phyloP scores from a whole-genome alignment of 2,113 vertebrate species.

The Odobenus rosmarus region DNA sequence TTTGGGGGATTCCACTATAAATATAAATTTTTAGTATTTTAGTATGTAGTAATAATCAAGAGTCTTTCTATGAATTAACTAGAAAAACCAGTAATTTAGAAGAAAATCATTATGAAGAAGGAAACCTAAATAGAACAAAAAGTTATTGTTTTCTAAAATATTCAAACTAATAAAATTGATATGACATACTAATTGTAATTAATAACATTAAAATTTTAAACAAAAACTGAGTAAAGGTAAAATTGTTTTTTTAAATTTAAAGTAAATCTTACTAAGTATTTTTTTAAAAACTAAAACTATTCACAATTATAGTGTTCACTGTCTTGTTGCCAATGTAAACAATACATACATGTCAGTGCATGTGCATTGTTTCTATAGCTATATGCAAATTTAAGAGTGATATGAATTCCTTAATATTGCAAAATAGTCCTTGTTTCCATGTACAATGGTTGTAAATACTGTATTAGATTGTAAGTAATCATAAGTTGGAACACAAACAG shows the following conservation, averaged over 20 bases:
- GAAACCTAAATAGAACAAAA: background rate
- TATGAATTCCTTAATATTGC: background rate
- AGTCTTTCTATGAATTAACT: background rate
- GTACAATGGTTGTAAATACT: background rate
- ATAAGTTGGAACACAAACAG: constrained; percentile 14
- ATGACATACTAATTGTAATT: background rate
- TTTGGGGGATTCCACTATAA: background rate
- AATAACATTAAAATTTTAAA: background rate
- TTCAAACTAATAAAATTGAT: background rate
- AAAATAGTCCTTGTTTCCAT: background rate
- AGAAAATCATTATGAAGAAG: background rate
- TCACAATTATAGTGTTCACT: background rate
- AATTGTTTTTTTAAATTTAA: background rate
- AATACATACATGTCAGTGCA: background rate
- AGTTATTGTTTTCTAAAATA: background rate
- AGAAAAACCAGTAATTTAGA: background rate
- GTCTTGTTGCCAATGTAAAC: background rate
- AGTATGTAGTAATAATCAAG: background rate
- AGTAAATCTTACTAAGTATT: background rate
- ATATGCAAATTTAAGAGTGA: background rate
- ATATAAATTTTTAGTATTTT: background rate
- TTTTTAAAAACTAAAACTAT: background rate
- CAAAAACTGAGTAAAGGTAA: background rate
- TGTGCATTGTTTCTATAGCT: background rate
- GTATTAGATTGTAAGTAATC: background rate